Percentiles rank a stretch among this genome's conserved stretches.
phyloP scores from a whole-genome alignment of 2,113 vertebrate species.

The Mormyrus lacerda region DNA sequence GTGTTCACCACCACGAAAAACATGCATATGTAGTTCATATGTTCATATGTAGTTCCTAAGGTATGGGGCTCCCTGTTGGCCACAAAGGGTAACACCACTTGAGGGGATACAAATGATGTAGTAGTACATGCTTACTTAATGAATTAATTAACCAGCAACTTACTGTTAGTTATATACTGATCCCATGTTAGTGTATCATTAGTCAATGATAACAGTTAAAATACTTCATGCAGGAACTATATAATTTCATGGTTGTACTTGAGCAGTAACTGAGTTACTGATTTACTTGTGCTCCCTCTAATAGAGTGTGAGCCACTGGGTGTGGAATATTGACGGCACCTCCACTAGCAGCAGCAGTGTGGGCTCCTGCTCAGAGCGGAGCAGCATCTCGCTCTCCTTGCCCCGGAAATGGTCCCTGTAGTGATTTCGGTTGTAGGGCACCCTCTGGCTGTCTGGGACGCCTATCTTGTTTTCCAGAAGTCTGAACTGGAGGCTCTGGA shows the following conservation, averaged over 20 bases:
- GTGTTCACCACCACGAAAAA: neutral
- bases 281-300: neutral
- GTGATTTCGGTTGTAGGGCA: conserved; percentile 84
- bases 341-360: conserved; percentile 82
- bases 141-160: neutral
- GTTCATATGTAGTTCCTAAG: neutral
- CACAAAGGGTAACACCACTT: neutral
- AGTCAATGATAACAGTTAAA: neutral
- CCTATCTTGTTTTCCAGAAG: conserved; percentile 92
- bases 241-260: neutral
- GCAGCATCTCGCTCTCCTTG: conserved; percentile 68
- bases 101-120: neutral
- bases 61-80: neutral
- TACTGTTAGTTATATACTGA: neutral
- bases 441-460: conserved; percentile 77
- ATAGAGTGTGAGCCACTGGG: neutral
- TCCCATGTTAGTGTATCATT: neutral
- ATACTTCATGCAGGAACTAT: neutral
- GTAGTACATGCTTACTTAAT: neutral
- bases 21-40: neutral
- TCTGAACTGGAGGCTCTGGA: conserved; percentile 92
- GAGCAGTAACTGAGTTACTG: neutral
- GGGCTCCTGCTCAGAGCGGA: conserved; percentile 73
- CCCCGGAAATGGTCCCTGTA: conserved; percentile 87
- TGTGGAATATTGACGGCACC: conserved; percentile 49